Conservation (phyloP, 1,140 invertebrate species). For the Phocides pigmalion region DNA sequence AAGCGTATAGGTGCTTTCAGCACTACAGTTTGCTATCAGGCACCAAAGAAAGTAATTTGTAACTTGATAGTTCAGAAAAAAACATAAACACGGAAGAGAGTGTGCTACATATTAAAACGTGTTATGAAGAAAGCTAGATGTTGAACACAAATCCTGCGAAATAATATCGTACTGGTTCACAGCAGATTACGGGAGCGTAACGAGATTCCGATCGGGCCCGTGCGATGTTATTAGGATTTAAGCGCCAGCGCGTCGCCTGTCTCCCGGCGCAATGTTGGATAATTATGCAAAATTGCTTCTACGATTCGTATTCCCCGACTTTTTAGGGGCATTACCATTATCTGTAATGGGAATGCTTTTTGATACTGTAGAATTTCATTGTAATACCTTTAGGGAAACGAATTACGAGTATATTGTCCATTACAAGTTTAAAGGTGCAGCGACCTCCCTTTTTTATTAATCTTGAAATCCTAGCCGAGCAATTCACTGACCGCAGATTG, state of each 20-base stretch:
- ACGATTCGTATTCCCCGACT: slow-evolving; percentile 75
- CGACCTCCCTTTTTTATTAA: slow-evolving; percentile 30
- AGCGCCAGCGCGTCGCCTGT: slow-evolving; percentile 70
- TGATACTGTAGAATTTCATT: slow-evolving; percentile 79
- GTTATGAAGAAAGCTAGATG: slow-evolving; percentile 18
- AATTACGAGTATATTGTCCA: slow-evolving; percentile 47
- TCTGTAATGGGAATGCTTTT: slow-evolving; percentile 76
- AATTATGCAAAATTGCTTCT: slow-evolving; percentile 83
- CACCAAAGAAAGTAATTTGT: slow-evolving; percentile 4
- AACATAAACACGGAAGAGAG: neutral
- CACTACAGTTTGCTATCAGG: neutral
- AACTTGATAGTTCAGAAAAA: slow-evolving; percentile 8
- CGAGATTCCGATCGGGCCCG: slow-evolving; percentile 77
- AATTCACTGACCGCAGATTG: slow-evolving; percentile 66
- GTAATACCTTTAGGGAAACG: slow-evolving; percentile 70
- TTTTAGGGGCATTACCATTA: slow-evolving; percentile 80
- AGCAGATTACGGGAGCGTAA: slow-evolving; percentile 76
- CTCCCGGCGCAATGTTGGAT: slow-evolving; percentile 70
- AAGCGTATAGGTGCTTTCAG: slow-evolving; percentile 32
- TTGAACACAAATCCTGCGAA: slow-evolving; percentile 28
- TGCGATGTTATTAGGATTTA: slow-evolving; percentile 79
- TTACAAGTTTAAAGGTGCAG: slow-evolving; percentile 30
- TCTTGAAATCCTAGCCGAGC: slow-evolving; percentile 39
- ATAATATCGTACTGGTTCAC: slow-evolving; percentile 61
- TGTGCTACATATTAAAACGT: slow-evolving; percentile 10